Evolutionary conservation across 2,888 invertebrate species (phyloP).

Genomic region (Tachina lurida): DNA sequence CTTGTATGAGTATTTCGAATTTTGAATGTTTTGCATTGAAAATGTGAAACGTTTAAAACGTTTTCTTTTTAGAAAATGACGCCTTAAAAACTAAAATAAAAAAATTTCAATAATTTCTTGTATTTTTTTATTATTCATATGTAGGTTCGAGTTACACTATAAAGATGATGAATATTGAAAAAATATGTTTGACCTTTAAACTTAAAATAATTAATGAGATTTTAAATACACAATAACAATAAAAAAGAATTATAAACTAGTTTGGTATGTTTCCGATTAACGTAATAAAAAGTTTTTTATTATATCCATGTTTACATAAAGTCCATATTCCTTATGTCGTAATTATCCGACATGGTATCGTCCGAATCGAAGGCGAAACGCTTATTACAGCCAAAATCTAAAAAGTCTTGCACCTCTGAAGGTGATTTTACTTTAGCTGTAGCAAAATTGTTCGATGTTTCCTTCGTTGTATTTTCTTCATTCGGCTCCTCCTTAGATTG

Average conservation of each 20-base stretch:
- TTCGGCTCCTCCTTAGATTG: neutral
- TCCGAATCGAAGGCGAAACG: conserved; percentile 55
- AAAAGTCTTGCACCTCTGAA: conserved; percentile 28
- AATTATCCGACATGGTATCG: conserved; percentile 30
- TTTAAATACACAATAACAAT: conserved; percentile 10
- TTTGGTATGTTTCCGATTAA: neutral
- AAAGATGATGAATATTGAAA: conserved; percentile 2
- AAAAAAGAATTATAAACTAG: neutral
- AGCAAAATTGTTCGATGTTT: neutral
- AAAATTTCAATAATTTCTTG: neutral
- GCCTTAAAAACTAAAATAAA: neutral
- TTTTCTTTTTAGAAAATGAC: neutral
- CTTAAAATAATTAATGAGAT: neutral
- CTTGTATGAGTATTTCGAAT: too few relatives aligned
- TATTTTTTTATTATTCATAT: conserved; percentile 21
- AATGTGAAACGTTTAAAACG: neutral
- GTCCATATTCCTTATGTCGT: conserved; percentile 30
- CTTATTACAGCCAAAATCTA: conserved; percentile 46
- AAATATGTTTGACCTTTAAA: conserved; percentile 1
- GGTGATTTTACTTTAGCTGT: neutral
- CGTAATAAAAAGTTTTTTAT: neutral
- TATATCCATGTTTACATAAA: conserved; percentile 45
- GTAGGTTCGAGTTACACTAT: neutral
- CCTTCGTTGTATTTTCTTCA: neutral
- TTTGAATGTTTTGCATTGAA: too few relatives aligned